phyloP scores from a whole-genome alignment of 2,113 vertebrate genomes.

The Lophura nycthemera region DNA sequence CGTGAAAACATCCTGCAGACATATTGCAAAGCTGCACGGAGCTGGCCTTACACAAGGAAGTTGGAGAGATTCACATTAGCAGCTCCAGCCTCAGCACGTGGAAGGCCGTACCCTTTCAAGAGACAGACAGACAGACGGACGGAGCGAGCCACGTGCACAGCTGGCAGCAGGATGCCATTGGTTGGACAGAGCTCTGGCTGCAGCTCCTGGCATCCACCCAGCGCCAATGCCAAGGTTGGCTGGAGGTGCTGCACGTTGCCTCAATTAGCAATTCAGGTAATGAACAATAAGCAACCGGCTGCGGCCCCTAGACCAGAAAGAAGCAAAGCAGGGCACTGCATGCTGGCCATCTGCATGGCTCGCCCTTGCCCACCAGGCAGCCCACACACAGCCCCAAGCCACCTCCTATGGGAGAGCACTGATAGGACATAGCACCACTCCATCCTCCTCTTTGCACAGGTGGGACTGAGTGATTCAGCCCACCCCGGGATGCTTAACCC shows the following conservation, averaged over 20 bases:
- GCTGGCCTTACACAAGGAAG: neutral
- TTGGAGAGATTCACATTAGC: neutral
- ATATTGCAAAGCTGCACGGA: slow-evolving; percentile 16
- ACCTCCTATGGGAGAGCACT: neutral
- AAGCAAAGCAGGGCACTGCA: neutral
- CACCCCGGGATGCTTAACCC: neutral
- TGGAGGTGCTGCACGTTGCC: neutral
- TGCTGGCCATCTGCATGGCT: fast-evolving
- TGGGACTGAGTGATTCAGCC: neutral
- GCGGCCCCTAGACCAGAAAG: neutral
- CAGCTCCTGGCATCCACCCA: neutral
- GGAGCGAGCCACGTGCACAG: fast-evolving
- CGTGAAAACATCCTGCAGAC: slow-evolving; percentile 72
- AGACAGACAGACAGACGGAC: neutral
- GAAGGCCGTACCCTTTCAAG: neutral
- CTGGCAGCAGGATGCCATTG: fast-evolving
- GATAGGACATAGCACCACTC: fast-evolving
- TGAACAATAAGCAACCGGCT: neutral
- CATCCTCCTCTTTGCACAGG: fast-evolving
- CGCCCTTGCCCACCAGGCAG: neutral
- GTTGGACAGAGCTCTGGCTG: neutral
- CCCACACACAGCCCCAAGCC: neutral
- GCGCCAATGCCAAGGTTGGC: neutral
- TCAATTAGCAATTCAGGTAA: neutral
- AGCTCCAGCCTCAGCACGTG: neutral